Base-by-base conservation (phyloP, 2,888 invertebrate species). In the Caenorhabditis virilis region DNA sequence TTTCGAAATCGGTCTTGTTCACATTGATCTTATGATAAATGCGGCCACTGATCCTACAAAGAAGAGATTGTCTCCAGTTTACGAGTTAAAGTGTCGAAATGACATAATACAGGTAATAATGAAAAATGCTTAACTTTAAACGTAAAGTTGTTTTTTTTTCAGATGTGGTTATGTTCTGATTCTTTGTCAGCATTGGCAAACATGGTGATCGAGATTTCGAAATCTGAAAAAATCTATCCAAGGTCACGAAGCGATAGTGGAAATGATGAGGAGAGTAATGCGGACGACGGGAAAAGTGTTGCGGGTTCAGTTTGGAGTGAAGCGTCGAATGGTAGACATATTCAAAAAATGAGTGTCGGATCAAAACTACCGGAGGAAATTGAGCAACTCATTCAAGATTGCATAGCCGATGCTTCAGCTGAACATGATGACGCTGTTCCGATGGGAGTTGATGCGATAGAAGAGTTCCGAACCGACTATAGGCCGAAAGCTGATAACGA, bases 161-260 rank as follows among this genome's bases (percentile, higher is more conserved):
- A 73, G 60, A 47, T 77, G 13, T 82, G 79, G 79, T 57, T 75
- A 0, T 82, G 82, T 55, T 64, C 79, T 0, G 82, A 82, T 57
- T 79, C 82, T 2, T 55, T 81, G 16, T 72, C 73, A 6, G 55
- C 76, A 9, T 60, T 81, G 25, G 48, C 73, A 48, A 76, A 72
- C 23, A 57, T 77, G 16, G 49, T 70, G 3, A 53, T 57, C 33
- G 81, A 80, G 36, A 63, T 78, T 22, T 45, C 68, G n/a, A 45
- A 69, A 22, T 72, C 77, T 9, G 77, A 78, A 23, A 61, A 51
- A 11, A 54, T 51, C 36, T 50, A 45, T 13, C 54, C 57, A 39
- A 51, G 41, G 22, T 33, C 18, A 9, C 13, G 30, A 9, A 30
- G 30, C 30, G 13, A 30, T 39, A 20, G 20, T 6, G 39, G 15